Evolutionary conservation across 1,140 invertebrate species (phyloP).

Genomic region (Oncopeltus fasciatus): DNA sequence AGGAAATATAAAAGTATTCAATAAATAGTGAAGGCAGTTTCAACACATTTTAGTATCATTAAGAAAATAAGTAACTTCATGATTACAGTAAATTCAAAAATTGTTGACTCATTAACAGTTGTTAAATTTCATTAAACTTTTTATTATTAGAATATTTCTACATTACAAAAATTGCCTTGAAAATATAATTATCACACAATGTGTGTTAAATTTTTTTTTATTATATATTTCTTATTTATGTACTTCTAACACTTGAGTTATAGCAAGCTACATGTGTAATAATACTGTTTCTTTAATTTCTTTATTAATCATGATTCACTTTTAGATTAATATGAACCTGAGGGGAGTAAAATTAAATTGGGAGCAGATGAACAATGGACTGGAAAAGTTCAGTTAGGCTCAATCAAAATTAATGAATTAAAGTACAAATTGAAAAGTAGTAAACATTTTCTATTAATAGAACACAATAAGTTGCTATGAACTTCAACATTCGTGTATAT

Average conservation of each 20-base stretch:
- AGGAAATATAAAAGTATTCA: conserved; percentile 18
- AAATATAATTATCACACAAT: conserved; percentile 8
- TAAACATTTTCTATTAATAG: too few relatives aligned
- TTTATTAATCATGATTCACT: not conserved
- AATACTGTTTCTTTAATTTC: not conserved
- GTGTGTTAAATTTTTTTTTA: not conserved
- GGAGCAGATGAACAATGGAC: too few relatives aligned
- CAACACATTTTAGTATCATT: not conserved
- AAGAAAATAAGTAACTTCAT: conserved; percentile 2
- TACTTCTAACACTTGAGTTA: not conserved
- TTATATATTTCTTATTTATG: too few relatives aligned
- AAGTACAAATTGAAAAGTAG: too few relatives aligned
- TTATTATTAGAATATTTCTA: conserved; percentile 1
- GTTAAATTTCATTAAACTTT: conserved; percentile 2
- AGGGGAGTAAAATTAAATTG: too few relatives aligned
- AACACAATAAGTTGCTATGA: not conserved
- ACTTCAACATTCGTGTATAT: not conserved
- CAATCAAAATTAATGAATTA: too few relatives aligned
- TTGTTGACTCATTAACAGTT: not conserved
- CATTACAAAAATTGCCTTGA: conserved; percentile 4
- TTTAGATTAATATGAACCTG: not conserved
- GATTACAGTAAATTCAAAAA: conserved; percentile 3
- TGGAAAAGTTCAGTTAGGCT: too few relatives aligned
- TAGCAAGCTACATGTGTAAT: conserved; percentile 6
- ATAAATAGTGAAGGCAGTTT: conserved; percentile 11